Base-by-base conservation (phyloP, 2,113 vertebrate genomes). In the Candoia aspera region DNA sequence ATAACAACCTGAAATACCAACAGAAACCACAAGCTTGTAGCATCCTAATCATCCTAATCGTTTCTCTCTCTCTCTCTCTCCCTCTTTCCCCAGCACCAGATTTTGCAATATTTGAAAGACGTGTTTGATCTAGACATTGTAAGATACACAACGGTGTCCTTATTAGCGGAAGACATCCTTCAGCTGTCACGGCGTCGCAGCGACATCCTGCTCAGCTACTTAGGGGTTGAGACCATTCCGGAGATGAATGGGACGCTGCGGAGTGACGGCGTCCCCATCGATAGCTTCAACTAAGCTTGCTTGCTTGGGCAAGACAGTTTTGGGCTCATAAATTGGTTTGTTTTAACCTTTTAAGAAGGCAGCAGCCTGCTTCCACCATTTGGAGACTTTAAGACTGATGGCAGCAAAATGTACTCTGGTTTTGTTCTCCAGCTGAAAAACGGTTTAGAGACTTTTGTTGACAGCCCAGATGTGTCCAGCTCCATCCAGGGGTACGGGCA, bases 111-210 rank as follows among this genome's bases (percentile, higher is more conserved):
- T 94, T 98, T 99, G 95, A 98, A 99, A 97, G 99, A 99, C 95
- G 99, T 99, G 99, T 99, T 99, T 55, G 98, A 99, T 94, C 97
- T 99, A 0, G 99, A 99, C 97, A 99, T 98, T 15, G 98, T 99
- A 93, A 98, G 99, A 92, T 99, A 99, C 97, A 98, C 98, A 0
- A 98, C 99, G 0, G 96, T 98, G 90, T 97, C 98, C 2, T 96
- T 97, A 0, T 97, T 99, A 95, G 98, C 99, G 0, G 98, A 99
- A 19, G 99, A 99, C 97, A 97, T 99, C 94, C 90, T 99, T 91
- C 98, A 98, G 93, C 98, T 99, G 64, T 99, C 99, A 0, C 98
- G 98, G 95, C 98, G 99, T 83, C 98, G 99, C 92, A 98, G 99
- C 0, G 98, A 99, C 92, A 99, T 99, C 95, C 98, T 99, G 84